Evolutionary conservation across 2,113 vertebrate genomes (phyloP), one percentile per base, ranked within the genome.

Genomic region (Dicentrarchus labrax): DNA sequence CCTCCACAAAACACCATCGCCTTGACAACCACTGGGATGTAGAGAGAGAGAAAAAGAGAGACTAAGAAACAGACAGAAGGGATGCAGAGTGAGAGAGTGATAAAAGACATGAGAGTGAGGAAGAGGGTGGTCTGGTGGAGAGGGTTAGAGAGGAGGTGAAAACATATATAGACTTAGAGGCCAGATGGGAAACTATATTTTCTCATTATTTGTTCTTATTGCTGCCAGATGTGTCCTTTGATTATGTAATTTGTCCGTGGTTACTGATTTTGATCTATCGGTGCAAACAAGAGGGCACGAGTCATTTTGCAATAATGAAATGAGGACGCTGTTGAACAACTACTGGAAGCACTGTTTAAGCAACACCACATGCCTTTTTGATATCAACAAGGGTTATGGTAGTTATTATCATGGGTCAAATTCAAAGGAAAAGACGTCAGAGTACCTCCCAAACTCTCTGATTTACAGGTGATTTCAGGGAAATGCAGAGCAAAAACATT

Each of bases 1-100:
- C 88, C 84, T 93, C 64, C 82, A 86, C 86, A 84, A 88, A 88
- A 88, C 76, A 72, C 72, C 54, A 93, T 91, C 24, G 65, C 91
- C 90, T 81, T 88, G 88, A 85, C 83, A 92, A 93, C 89, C 8
- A 3, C 66, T 77, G 60, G 83, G 89, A 86, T 86, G 82, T 82
- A 74, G 72, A 60, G 69, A 72, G 48, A 73, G 76, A 68, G 43
- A 50, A 47, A 47, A 12, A 43, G 53, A 56, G 47, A 13, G 30
- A 60, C 4, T 43, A 0, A 12, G 67, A 59, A 24, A 60, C 41
- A 12, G 50, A 0, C 50, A 17, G 72, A 41, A 17, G 38, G 19
- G 48, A 83, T 68, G 13, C 41, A 50, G 68, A 50, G 64, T 1
- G 43, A 78, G 69, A 38, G 72, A 78, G 70, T 24, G 60, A 84